phyloP scores from a whole-genome alignment of 2,888 invertebrate genomes.

The Hemithea aestivaria region DNA sequence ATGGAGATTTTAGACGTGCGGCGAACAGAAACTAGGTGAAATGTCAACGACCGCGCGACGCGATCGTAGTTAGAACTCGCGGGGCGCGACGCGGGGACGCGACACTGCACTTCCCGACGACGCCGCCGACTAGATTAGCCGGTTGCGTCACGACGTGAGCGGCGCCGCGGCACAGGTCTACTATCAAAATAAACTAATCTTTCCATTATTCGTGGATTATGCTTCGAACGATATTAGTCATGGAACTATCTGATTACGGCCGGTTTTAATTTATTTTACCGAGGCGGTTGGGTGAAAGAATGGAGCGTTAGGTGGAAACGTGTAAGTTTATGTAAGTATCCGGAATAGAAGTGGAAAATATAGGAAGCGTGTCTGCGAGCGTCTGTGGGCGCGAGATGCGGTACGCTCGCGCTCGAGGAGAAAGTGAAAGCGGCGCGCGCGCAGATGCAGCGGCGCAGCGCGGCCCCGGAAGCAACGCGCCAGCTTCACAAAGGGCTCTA shows the following conservation, averaged over 20 bases:
- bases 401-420: conserved; percentile 48
- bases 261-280: conserved; percentile 16
- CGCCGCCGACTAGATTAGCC: conserved; percentile 76
- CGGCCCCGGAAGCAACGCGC: conserved; percentile 65
- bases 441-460: conserved; percentile 50
- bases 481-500: conserved; percentile 56
- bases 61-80: conserved; percentile 65
- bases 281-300: conserved; percentile 17
- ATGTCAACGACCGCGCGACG: conserved; percentile 74
- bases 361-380: conserved; percentile 56
- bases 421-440: conserved; percentile 73
- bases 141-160: conserved; percentile 73
- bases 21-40: conserved; percentile 78
- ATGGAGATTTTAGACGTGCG: conserved; percentile 63
- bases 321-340: conserved; percentile 43
- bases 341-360: conserved; percentile 56
- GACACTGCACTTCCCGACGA: conserved; percentile 79
- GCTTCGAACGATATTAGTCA: conserved; percentile 25
- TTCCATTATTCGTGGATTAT: conserved; percentile 36
- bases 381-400: conserved; percentile 55
- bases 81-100: conserved; percentile 73
- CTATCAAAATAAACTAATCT: conserved; percentile 47
- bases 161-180: conserved; percentile 44
- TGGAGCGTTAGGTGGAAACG: conserved; percentile 17
- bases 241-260: conserved; percentile 12